Conservation (phyloP, 2,888 invertebrate genomes). For the Nomada fabriciana region DNA sequence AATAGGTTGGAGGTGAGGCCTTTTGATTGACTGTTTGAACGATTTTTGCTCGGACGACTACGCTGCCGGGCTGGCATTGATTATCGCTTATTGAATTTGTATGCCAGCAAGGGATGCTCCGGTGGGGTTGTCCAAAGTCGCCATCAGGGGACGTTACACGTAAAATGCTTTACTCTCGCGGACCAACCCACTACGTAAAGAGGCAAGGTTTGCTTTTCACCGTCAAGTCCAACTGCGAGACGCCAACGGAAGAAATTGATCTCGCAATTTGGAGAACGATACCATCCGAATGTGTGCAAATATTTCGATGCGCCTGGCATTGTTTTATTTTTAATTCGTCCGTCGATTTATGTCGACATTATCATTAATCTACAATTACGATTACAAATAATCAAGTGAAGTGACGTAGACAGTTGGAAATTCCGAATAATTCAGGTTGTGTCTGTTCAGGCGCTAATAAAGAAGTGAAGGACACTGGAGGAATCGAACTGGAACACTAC, state of each 20-base stretch:
- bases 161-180: conserved; percentile 67
- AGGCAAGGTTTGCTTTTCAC: conserved; percentile 42
- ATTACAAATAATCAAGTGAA: too few relatives aligned
- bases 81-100: conserved; percentile 84
- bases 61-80: conserved; percentile 81
- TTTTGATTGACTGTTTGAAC: conserved; percentile 84
- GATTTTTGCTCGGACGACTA: conserved; percentile 80
- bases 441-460: too few relatives aligned
- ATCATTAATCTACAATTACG: neutral
- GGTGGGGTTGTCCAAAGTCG: conserved; percentile 72
- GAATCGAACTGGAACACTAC: too few relatives aligned
- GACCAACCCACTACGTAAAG: conserved; percentile 33
- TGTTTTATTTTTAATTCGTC: too few relatives aligned
- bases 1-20: conserved; percentile 71
- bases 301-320: too few relatives aligned
- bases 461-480: too few relatives aligned
- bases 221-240: conserved; percentile 15
- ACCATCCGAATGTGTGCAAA: neutral
- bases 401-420: too few relatives aligned
- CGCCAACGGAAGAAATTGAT: conserved; percentile 32
- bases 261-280: neutral
- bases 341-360: too few relatives aligned
- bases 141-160: conserved; percentile 65
- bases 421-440: too few relatives aligned
- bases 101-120: conserved; percentile 70